Evolutionary conservation across 2,113 vertebrate genomes (phyloP).

Genomic region (Erinaceus europaeus): DNA sequence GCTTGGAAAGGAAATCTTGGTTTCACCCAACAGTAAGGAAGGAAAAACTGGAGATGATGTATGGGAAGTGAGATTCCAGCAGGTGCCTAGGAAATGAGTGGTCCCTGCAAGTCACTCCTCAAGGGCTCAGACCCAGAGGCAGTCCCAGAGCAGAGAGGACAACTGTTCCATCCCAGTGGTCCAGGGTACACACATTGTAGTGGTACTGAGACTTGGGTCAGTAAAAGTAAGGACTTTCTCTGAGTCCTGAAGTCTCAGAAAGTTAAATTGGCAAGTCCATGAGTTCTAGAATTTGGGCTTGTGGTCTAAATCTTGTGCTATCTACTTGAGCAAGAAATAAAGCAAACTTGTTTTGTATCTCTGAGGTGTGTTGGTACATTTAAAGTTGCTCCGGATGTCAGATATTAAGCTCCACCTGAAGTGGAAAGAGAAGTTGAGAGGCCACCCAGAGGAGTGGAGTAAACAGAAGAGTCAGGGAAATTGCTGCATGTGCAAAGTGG

Average conservation of each 20-base stretch:
- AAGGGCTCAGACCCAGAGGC: background rate
- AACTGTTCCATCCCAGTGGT: background rate
- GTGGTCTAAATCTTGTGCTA: background rate
- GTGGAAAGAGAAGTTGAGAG: background rate
- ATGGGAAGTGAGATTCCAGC: background rate
- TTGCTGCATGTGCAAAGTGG: background rate
- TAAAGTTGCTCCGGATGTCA: constrained; percentile 29
- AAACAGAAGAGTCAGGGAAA: background rate
- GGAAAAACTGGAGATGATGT: background rate
- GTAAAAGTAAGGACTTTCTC: background rate
- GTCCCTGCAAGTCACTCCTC: background rate
- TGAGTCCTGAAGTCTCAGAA: background rate
- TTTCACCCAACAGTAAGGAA: background rate
- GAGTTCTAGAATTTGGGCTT: background rate
- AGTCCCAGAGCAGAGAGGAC: background rate
- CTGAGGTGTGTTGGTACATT: background rate
- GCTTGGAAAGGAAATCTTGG: background rate
- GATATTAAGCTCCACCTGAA: background rate
- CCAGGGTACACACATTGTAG: background rate
- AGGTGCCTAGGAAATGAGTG: background rate
- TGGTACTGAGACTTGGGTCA: background rate
- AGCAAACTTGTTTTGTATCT: background rate
- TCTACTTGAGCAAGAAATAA: background rate
- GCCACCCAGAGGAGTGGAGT: background rate
- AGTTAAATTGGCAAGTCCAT: background rate